phyloP scores from a whole-genome alignment of 2,888 invertebrate species.

The Cataglyphis albicans region DNA sequence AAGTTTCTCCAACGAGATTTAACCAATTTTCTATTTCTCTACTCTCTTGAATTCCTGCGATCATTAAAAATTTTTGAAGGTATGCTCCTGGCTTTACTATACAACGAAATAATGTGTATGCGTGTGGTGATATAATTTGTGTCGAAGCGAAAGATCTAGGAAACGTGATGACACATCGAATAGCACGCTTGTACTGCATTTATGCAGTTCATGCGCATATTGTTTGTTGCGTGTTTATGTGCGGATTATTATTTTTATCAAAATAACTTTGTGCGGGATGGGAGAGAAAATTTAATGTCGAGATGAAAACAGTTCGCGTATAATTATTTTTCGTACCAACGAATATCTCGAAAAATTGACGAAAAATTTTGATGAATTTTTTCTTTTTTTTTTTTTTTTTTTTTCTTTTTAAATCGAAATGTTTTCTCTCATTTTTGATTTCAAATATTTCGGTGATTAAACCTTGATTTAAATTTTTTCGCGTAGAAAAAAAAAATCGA shows the following conservation, averaged over 20 bases:
- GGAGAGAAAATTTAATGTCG: constrained; percentile 8
- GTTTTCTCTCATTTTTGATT: background rate
- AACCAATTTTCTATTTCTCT: background rate
- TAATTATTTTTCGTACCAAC: constrained; percentile 6
- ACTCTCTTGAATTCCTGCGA: background rate
- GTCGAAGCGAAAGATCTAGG: background rate
- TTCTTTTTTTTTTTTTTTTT: background rate
- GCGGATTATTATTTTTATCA: background rate
- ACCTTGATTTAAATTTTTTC: constrained; percentile 9
- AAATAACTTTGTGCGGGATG: background rate
- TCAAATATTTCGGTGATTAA: background rate
- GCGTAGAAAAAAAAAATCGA: background rate
- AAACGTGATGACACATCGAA: constrained; percentile 42
- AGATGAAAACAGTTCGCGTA: background rate
- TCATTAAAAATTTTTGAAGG: background rate
- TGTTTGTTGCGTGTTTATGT: constrained; percentile 12
- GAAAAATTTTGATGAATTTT: background rate
- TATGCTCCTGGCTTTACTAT: no score
- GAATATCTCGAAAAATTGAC: background rate
- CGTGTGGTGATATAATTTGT: background rate
- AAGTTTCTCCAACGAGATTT: background rate
- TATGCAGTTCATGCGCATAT: constrained; percentile 18
- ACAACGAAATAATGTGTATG: background rate
- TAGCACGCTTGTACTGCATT: constrained; percentile 40
- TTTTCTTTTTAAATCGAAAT: background rate